Evolutionary conservation across 2,113 vertebrate species (phyloP), one percentile per base, ranked within the genome.

Genomic region (Chunga burmeisteri): DNA sequence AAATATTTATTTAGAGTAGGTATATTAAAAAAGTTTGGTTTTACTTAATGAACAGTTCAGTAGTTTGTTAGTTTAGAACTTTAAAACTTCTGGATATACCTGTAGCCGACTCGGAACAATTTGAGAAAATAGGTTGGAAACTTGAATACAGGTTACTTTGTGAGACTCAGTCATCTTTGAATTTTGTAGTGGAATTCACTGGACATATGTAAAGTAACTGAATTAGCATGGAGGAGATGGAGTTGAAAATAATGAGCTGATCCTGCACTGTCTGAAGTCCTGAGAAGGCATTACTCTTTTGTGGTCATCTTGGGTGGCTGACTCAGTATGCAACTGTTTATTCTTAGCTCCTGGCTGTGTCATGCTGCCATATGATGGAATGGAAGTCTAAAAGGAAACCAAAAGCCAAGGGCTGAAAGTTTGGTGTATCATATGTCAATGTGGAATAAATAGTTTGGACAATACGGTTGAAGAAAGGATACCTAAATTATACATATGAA

Each of bases 371-470:
- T 36, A 13, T 26, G 80, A 82, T 68, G 90, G 75, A 52, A 61
- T 71, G 42, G 34, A 65, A 87, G 53, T 16, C 62, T 56, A 40
- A 80, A 79, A 67, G 36, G 65, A 92, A 83, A 47, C 23, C 55
- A 67, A 50, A 56, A 93, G 61, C 20, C n/a, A 84, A 87, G 27
- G 74, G 55, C 49, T 94, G 36, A 46, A 89, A 74, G 50, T 65
- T 89, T 44, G 42, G 61, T 47, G 11, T 65, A 13, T 70, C 47
- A 21, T 74, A 52, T 77, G 38, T 55, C 75, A 58, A 25, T 11
- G 30, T 77, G n/a, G 44, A 83, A 80, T 82, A 53, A 90, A 86
- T 59, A 93, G 49, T 95, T 91, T 88, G 73, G 53, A 66, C 32
- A 72, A 47, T n/a, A 16, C 11, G 34, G 27, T 63, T 90, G 67